These are phyloP conservation scores for Drosophila ustulata DNA, from an alignment of 2,888 invertebrate species.

Conservation along the genomic window DNA sequence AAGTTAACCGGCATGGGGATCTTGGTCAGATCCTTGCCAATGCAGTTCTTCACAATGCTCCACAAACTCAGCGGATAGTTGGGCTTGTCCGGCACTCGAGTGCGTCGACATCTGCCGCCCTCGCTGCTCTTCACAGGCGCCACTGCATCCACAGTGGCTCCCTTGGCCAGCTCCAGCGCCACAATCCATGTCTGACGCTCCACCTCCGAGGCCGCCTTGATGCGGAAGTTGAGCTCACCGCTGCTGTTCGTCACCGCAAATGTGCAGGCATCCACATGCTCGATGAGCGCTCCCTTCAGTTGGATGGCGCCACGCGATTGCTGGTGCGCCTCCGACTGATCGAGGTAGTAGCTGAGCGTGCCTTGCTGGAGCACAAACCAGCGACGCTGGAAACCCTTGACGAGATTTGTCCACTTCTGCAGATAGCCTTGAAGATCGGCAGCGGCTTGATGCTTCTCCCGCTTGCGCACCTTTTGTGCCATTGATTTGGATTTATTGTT, in stretches of 20 bases:
- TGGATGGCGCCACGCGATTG: constrained; percentile 99
- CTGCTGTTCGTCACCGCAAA: constrained; percentile 98
- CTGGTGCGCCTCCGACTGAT: constrained; percentile 98
- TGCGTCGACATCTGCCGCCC: constrained; percentile 87
- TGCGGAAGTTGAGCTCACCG: constrained; percentile 90
- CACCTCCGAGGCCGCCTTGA: constrained; percentile 94
- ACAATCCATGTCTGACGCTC: constrained; percentile 99
- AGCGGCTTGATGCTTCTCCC: constrained; percentile 6
- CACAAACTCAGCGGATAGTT: constrained; percentile 98
- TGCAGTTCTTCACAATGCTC: constrained; percentile 99
- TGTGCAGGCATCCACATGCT: constrained; percentile 96
- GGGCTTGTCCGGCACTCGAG: constrained; percentile 95
- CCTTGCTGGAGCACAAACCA: constrained; percentile 99
- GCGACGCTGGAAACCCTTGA: constrained; percentile 98
- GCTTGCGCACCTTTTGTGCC: constrained; percentile 26
- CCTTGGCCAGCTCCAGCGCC: constrained; percentile 97
- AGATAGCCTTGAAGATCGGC: constrained; percentile 91
- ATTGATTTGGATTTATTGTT: constrained; percentile 24
- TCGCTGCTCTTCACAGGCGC: neutral
- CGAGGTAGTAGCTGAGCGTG: constrained; percentile 93
- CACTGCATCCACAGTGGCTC: constrained; percentile 84
- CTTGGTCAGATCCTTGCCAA: constrained; percentile 99
- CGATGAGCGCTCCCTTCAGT: constrained; percentile 96
- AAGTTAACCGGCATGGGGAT: constrained; percentile 99
- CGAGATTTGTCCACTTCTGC: constrained; percentile 99